Conservation (phyloP, 2,113 vertebrate genomes). For the Procavia capensis region DNA sequence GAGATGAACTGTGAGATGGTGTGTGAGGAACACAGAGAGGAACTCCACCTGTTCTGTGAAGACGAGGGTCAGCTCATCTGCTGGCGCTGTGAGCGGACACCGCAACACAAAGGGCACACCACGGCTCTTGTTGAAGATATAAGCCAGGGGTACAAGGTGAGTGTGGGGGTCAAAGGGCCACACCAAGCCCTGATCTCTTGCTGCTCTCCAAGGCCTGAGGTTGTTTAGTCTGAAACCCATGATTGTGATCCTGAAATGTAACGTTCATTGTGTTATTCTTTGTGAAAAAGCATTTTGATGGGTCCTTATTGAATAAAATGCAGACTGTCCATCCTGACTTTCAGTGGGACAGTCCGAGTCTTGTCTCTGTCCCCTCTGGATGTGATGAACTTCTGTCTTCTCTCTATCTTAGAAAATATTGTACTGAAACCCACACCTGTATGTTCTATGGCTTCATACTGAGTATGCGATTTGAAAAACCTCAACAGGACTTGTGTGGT, state of each 20-base stretch:
- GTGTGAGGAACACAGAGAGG: constrained; percentile 18
- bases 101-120: not conserved
- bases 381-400: not conserved
- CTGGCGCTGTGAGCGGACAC: constrained; percentile 58
- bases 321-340: not conserved
- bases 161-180: not conserved
- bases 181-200: not conserved
- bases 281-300: not conserved
- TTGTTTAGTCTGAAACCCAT: not conserved
- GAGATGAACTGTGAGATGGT: not conserved
- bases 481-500: not conserved
- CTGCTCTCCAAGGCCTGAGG: not conserved
- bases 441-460: not conserved
- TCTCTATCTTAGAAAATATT: not conserved
- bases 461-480: not conserved
- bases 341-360: not conserved
- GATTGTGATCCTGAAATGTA: no score
- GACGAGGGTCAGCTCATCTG: constrained; percentile 67
- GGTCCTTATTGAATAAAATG: not conserved
- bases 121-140: not conserved
- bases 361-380: not conserved
- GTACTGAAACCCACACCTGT: not conserved
- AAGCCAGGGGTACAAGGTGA: constrained; percentile 55
- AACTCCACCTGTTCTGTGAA: constrained; percentile 68
- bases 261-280: not conserved